A percentile compares a stretch with the other conserved stretches of the same genome.
Evolutionary conservation across 1,140 invertebrate genomes (phyloP).

Genomic region (Pseudomyrmex sp.): DNA sequence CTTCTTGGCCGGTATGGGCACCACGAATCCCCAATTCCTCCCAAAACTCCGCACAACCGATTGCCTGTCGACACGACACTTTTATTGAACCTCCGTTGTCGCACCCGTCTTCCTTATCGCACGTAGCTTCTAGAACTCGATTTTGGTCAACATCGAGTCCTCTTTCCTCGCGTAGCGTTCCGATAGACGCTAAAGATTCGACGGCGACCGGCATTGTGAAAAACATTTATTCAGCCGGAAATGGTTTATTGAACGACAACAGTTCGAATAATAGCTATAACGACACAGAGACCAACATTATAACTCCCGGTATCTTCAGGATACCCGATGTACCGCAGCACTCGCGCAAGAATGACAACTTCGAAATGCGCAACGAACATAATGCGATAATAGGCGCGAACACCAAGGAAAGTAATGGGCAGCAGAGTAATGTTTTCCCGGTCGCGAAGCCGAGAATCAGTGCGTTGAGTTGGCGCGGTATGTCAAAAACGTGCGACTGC

Average conservation of each 20-base stretch:
- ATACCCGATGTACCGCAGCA: slow-evolving; percentile 69
- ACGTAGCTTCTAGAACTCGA: slow-evolving; percentile 72
- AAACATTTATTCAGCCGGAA: slow-evolving; percentile 16
- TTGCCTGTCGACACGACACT: slow-evolving; percentile 61
- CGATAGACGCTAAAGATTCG: slow-evolving; percentile 29
- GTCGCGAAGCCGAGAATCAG: slow-evolving; percentile 76
- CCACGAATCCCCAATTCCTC: slow-evolving; percentile 83
- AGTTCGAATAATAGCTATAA: slow-evolving; percentile 33
- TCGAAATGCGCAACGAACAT: slow-evolving; percentile 57
- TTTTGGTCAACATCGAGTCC: slow-evolving; percentile 78
- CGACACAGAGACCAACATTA: not conserved
- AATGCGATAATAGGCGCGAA: slow-evolving; percentile 39
- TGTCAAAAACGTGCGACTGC: slow-evolving; percentile 83
- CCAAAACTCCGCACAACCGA: slow-evolving; percentile 75
- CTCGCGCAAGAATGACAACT: slow-evolving; percentile 65
- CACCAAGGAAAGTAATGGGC: slow-evolving; percentile 49
- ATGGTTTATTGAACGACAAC: slow-evolving; percentile 56
- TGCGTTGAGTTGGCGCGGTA: slow-evolving; percentile 78
- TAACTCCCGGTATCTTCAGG: slow-evolving; percentile 54
- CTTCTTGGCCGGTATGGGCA: slow-evolving; percentile 87
- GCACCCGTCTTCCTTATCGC: slow-evolving; percentile 71
- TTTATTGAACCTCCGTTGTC: slow-evolving; percentile 55
- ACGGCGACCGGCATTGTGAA: slow-evolving; percentile 32
- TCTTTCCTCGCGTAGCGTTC: slow-evolving; percentile 60
- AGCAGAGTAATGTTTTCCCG: slow-evolving; percentile 9